Conservation (phyloP, 2,113 vertebrate genomes). For the Siphamia tubifer region DNA sequence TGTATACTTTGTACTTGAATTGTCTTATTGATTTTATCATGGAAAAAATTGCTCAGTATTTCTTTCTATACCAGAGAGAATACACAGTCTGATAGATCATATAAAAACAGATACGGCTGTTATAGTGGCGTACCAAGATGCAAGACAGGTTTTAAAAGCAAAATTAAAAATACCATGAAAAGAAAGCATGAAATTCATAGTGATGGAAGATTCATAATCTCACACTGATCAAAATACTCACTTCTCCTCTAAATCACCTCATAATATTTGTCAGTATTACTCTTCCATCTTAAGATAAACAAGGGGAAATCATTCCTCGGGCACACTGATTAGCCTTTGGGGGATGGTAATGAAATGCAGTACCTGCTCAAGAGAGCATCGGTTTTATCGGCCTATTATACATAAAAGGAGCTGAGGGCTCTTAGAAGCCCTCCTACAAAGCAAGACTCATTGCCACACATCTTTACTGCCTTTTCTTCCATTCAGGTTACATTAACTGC, state of each 20-base stretch:
- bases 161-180: not conserved
- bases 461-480: constrained; percentile 41
- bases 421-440: constrained; percentile 62
- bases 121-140: not conserved
- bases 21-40: constrained; percentile 16
- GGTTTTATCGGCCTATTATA: constrained; percentile 67
- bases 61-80: not conserved
- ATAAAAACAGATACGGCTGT: not conserved
- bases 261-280: constrained; percentile 37
- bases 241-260: constrained; percentile 21
- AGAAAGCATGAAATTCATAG: constrained; percentile 5
- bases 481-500: constrained; percentile 53
- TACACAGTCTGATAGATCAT: not conserved
- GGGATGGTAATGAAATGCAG: constrained; percentile 60
- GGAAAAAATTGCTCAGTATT: not conserved
- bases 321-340: constrained; percentile 51
- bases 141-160: constrained; percentile 1
- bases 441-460: constrained; percentile 51
- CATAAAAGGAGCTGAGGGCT: constrained; percentile 56
- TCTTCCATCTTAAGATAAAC: constrained; percentile 53
- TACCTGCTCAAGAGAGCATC: constrained; percentile 58
- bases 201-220: too few species aligned
- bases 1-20: not conserved
- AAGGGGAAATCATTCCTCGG: constrained; percentile 39
- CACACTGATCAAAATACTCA: not conserved